Percentiles rank a stretch among this genome's conserved stretches.
phyloP scores from a whole-genome alignment of 2,888 invertebrate species.

The Linhomoeus sp. region DNA sequence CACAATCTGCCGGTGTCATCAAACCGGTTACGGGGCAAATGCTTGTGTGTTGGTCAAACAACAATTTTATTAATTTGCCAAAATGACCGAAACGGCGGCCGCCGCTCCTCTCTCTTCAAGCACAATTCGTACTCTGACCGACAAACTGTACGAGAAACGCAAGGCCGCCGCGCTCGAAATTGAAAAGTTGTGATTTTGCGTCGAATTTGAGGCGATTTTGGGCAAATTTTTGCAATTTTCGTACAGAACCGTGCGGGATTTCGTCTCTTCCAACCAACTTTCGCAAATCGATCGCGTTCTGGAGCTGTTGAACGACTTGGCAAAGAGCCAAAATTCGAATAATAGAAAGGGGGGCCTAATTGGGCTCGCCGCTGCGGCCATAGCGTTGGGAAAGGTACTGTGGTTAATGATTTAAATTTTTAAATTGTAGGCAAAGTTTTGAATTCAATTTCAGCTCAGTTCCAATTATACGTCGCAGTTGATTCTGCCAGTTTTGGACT shows the following conservation, averaged over 20 bases:
- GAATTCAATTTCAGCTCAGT: too few species aligned
- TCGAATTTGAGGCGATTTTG: too few species aligned
- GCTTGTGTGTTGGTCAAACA: too few species aligned
- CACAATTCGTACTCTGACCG: constrained; percentile 55
- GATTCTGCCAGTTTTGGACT: constrained; percentile 71
- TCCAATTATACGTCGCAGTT: constrained; percentile 56
- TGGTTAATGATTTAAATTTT: too few species aligned
- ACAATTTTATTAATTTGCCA: too few species aligned
- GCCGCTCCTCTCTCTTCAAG: too few species aligned
- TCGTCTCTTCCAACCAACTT: constrained; percentile 60
- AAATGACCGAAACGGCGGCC: too few species aligned
- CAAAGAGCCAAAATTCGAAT: constrained; percentile 74
- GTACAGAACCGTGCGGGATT: constrained; percentile 77
- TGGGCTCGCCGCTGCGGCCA: constrained; percentile 82
- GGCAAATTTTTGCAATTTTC: too few species aligned
- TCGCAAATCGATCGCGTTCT: constrained; percentile 66
- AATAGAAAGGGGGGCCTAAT: constrained; percentile 80
- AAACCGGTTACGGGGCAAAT: too few species aligned
- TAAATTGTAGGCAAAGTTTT: too few species aligned
- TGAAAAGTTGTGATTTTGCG: too few species aligned
- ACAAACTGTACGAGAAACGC: constrained; percentile 90
- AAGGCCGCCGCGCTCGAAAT: constrained; percentile 91
- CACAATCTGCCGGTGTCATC: too few species aligned
- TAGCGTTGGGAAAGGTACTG: constrained; percentile 92
- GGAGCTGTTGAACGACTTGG: constrained; percentile 49